Base-by-base conservation (phyloP, 1,140 invertebrate genomes). In the Drosophila pachea region DNA sequence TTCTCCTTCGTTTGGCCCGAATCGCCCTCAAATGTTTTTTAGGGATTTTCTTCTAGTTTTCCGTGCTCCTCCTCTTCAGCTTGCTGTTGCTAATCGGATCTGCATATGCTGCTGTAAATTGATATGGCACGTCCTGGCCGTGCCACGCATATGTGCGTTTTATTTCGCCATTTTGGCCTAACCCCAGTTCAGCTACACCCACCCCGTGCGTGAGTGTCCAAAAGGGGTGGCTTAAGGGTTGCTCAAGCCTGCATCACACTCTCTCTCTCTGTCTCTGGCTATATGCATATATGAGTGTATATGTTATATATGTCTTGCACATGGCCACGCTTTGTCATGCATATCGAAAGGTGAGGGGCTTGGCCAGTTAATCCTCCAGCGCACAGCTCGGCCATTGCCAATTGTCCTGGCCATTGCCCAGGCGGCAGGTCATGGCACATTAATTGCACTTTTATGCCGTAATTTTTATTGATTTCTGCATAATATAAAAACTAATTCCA, bases 71-170 rank as follows among this genome's bases (percentile, higher is more conserved):
- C 22, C 22, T 22, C 22, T 22, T 22, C 22, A 22, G 22, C 22
- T 22, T 22, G 22, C 22, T 3, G 22, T 68, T 38, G 52, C 43
- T 86, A 86, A 86, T 74, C 65, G 74, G 62, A 82, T 82, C 77
- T 86, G 82, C 82, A 86, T 86, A 86, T 86, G 82, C 71, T 82
- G 58, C 22, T 66, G 82, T 86, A 86, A 86, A 67, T 73, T 78
- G 72, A 86, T 86, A 86, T 53, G 67, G 60, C 56, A 78, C 76
- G 70, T 70, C 53, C 48, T 52, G 45, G 35, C 55, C 43, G 43
- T 67, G 43, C 12, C 31, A 32, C 52, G 29, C 48, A 49, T 43
- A 66, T 66, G 49, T 66, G 62, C 47, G 48, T 47, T 62, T 73
- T 69, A 72, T 67, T 61, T 48, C 82, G 83, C 82, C 82, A 86